phyloP scores from a whole-genome alignment of 2,113 vertebrate genomes.

The Anarhynchus alexandrinus region DNA sequence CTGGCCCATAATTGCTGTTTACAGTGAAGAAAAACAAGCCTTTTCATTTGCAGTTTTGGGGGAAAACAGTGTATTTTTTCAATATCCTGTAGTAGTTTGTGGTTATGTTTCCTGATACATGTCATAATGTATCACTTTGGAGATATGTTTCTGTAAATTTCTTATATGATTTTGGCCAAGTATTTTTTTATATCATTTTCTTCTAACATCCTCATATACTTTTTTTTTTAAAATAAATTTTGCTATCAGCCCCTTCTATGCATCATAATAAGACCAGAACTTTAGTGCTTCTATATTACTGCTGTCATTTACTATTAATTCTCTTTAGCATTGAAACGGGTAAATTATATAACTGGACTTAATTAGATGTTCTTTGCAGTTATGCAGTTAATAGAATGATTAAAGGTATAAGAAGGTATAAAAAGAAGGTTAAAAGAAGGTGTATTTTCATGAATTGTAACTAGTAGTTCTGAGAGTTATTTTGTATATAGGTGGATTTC shows the following conservation, averaged over 20 bases:
- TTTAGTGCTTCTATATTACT: not conserved
- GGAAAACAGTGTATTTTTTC: not conserved
- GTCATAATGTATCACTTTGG: not conserved
- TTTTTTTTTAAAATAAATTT: not conserved
- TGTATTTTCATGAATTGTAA: not conserved
- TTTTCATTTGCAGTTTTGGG: not conserved
- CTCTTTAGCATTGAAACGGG: not conserved
- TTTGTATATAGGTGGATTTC: not conserved
- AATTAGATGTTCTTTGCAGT: not conserved
- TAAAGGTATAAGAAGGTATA: not conserved
- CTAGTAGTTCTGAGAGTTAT: not conserved
- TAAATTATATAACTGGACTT: not conserved
- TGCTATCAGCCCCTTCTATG: not conserved
- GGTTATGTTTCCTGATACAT: not conserved
- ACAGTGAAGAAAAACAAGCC: not conserved
- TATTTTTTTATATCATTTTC: not conserved
- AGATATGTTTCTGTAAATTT: not conserved
- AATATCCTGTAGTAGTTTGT: not conserved
- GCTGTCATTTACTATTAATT: not conserved
- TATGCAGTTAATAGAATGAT: not conserved
- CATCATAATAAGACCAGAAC: not conserved
- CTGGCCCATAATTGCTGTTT: not conserved
- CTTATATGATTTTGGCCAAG: not conserved
- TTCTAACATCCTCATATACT: not conserved
- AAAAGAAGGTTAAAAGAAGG: not conserved